Evolutionary conservation across 2,888 invertebrate species (phyloP), one percentile per base, ranked within the genome.

Genomic region (Mesochorus sp.): DNA sequence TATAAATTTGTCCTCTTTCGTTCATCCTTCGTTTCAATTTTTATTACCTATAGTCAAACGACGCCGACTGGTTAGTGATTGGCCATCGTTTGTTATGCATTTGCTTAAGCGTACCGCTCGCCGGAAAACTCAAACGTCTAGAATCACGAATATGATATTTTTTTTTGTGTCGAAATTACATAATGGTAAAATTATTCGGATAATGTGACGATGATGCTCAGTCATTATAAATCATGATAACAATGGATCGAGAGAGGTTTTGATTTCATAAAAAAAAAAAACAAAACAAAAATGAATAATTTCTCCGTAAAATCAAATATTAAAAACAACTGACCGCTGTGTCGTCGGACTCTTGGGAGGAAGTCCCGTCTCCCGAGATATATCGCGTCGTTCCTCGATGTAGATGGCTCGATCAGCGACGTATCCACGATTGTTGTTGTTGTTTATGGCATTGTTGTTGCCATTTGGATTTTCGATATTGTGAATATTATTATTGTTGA

Each of bases 331-430:
- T 92, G 89, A 94, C 94, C 95, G 93, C 91, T 94, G 93, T 91
- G 94, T 93, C 91, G 94, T 94, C 91, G 96, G 96, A 93, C 96
- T 96, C 91, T 96, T 96, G 88, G 96, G 96, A 81, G 96, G 96
- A 84, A 95, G 92, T 90, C 95, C 94, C 86, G 89, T 86, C 83
- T 91, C 90, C 82, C 88, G 88, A 47, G 83, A 83, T 75, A 86
- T 49, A 37, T 90, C 90, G 80, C 88, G 86, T 81, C 89, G 86
- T 81, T 90, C 90, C 77, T 91, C 91, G 75, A 89, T 89, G 75
- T 87, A 91, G 70, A 89, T 86, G 80, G 89, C 85, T 74, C 89
- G 86, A 74, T 90, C 90, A 62, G 84, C 81, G 34, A 68, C 81
- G 62, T 87, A 90, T 49, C 81, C 85, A 3, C 83, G 84, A 74